A percentile compares a stretch with the other conserved stretches of the same genome.
Evolutionary conservation across 1,140 invertebrate species (phyloP).

Genomic region (Meloidogyne exigua): DNA sequence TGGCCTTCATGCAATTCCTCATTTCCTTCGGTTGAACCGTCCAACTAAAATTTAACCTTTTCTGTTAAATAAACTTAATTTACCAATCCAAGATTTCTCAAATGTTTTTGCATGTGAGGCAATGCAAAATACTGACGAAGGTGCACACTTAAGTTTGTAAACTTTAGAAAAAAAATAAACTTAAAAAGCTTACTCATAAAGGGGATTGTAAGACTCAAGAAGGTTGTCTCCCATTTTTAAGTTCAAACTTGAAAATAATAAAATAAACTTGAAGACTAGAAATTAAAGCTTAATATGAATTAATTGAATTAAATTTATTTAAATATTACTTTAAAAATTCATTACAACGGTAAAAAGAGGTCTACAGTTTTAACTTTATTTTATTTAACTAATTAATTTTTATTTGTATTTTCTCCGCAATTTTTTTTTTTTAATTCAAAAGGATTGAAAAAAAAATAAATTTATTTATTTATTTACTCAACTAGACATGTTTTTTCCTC

Average conservation of each 20-base stretch:
- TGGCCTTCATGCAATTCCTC: constrained; percentile 33
- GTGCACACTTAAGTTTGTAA: constrained; percentile 57
- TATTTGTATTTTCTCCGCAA: not conserved
- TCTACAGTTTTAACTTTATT: no score
- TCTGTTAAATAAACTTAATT: constrained; percentile 5
- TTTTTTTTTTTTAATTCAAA: not conserved
- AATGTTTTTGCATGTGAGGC: constrained; percentile 62
- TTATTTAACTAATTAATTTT: not conserved
- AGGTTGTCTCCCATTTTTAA: constrained; percentile 34
- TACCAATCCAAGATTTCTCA: constrained; percentile 54
- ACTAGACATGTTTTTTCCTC: not conserved
- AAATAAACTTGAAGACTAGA: not conserved
- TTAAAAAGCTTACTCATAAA: constrained; percentile 24
- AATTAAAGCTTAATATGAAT: not conserved
- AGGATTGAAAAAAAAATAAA: not conserved
- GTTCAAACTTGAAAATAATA: not conserved
- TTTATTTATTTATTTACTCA: not conserved
- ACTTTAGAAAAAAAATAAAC: no score
- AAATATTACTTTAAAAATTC: not conserved
- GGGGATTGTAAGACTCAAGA: constrained; percentile 37
- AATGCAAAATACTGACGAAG: constrained; percentile 59
- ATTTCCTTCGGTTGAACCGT: constrained; percentile 20
- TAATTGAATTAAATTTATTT: not conserved
- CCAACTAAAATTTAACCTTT: constrained; percentile 37
- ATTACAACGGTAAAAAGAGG: not conserved